Base-by-base conservation (phyloP, 2,797 vertebrate genomes). In the Chiloscyllium punctatum region DNA sequence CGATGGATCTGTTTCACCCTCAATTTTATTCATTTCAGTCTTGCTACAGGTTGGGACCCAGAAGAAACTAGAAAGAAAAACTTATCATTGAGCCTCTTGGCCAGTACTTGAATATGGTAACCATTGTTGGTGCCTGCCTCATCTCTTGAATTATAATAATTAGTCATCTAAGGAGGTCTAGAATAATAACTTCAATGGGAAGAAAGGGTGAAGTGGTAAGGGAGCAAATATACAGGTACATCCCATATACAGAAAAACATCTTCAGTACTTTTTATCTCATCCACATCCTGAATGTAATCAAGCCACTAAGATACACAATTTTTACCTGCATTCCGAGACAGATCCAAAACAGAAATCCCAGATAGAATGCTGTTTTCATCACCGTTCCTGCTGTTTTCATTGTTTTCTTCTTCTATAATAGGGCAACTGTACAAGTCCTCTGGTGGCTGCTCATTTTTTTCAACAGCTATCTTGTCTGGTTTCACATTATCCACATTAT, bases 201-300 rank as follows among this genome's bases (percentile, higher is more conserved):
- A 33, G 30, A 1, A 0, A 5, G 3, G 71, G 33, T 11, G 33
- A 1, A 0, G 18, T 0, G 71, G 9, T 2, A 13, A 11, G 33
- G 33, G 0, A 25, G 16, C 9, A 62, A 62, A 87, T 51, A 66
- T 18, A 4, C 53, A 66, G 87, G 87, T 1, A 33, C 5, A 90
- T 90, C 21, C 62, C 87, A n/a, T 6, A 90, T n/a, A 53, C 25
- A 57, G 25, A 84, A 57, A 88, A 88, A 27, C 86, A 88, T 27
- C 86, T 57, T 88, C 11, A n/a, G 27, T n/a, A 27, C 42, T 94
- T 71, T 25, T 71, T 71, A n/a, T 3, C 37, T 69, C 66, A 71
- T 5, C 66, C 0, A 48, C 3, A 94, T 72, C 42, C 23, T 69
- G 9, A 2, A 21, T 53, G 2, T 33, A 77, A 95, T 53, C 27